These are phyloP conservation scores for Oophaga sylvatica DNA, from an alignment of 2,797 vertebrate genomes.

Conservation along the genomic window DNA sequence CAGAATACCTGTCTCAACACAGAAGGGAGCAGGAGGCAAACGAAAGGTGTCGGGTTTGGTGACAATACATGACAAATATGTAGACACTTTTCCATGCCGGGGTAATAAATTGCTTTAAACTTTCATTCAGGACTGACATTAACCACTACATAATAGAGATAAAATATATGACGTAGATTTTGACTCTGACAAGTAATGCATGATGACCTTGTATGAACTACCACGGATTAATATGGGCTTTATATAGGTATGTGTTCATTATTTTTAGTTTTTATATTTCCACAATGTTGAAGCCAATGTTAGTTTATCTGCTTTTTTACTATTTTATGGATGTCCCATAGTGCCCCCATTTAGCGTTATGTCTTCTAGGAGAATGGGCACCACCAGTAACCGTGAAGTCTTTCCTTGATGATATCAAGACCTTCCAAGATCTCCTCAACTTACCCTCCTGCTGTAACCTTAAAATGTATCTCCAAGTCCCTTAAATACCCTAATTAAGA, in stretches of 20 bases:
- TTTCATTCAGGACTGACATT: background rate
- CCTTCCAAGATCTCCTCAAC: slow-evolving; percentile 7
- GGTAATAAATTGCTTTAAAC: no score
- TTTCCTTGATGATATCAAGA: background rate
- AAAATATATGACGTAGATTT: background rate
- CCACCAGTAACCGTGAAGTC: background rate
- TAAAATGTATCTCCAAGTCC: slow-evolving; percentile 41
- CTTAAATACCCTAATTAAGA: slow-evolving; percentile 68
- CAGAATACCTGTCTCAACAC: no score
- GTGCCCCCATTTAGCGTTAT: background rate
- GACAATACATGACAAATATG: no score
- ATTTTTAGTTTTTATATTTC: background rate
- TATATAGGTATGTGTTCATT: background rate
- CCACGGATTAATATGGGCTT: background rate
- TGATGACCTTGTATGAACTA: no score
- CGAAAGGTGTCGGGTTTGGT: no score
- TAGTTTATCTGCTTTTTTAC: background rate
- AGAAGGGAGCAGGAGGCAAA: no score
- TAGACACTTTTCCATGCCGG: no score
- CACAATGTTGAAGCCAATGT: background rate
- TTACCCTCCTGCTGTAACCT: slow-evolving; percentile 3
- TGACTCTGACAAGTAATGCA: no score
- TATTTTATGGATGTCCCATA: background rate
- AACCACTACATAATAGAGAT: background rate
- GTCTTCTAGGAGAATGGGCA: background rate